These are phyloP conservation scores for Parnassius smintheus DNA, from an alignment of 2,888 invertebrate genomes.

Conservation along the genomic window DNA sequence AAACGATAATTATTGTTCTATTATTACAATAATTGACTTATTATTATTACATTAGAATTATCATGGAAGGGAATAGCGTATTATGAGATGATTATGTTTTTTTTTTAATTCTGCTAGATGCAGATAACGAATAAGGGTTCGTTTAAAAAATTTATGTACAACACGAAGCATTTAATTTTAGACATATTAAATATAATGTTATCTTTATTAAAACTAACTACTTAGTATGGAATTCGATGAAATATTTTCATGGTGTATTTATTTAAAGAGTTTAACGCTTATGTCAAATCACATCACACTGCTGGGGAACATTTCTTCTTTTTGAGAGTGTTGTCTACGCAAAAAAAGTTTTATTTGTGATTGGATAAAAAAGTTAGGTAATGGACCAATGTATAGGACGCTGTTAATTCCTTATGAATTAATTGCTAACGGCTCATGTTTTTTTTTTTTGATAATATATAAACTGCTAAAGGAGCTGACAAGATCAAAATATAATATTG, in stretches of 20 bases:
- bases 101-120: conserved; percentile 50
- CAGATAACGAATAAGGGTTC: conserved; percentile 42
- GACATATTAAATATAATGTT: conserved; percentile 72
- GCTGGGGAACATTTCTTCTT: conserved; percentile 54
- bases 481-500: conserved; percentile 80
- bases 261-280: conserved; percentile 66
- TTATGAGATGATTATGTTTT: conserved; percentile 32
- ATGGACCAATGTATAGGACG: conserved; percentile 72
- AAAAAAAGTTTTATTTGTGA: conserved; percentile 44
- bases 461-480: conserved; percentile 65
- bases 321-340: conserved; percentile 53
- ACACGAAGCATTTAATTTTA: conserved; percentile 80
- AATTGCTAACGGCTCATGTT: conserved; percentile 57
- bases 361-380: conserved; percentile 53
- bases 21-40: conserved; percentile 71
- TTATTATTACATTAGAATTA: conserved; percentile 69
- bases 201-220: conserved; percentile 63
- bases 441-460: conserved; percentile 56
- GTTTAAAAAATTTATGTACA: conserved; percentile 70
- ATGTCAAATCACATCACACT: conserved; percentile 68
- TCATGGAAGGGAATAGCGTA: conserved; percentile 62
- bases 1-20: conserved; percentile 71
- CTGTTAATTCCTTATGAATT: conserved; percentile 58
- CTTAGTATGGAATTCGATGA: conserved; percentile 47
- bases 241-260: conserved; percentile 63